phyloP scores from a whole-genome alignment of 1,140 invertebrate species.

The Papilio helenus region DNA sequence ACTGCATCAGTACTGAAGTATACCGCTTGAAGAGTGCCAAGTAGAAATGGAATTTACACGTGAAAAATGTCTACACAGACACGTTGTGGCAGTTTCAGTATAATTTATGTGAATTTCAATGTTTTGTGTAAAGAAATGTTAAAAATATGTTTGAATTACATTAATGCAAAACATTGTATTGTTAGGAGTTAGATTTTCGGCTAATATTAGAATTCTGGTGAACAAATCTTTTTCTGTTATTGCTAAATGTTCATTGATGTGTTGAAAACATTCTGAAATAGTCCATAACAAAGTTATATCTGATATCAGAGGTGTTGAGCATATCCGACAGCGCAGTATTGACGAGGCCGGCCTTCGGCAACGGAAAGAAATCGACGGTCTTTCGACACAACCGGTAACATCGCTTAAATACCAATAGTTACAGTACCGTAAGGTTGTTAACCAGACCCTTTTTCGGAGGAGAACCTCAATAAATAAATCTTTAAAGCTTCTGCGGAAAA shows the following conservation, averaged over 20 bases:
- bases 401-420: constrained; percentile 5
- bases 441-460: neutral
- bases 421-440: neutral
- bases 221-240: neutral
- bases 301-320: constrained; percentile 10
- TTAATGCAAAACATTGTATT: neutral
- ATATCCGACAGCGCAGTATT: neutral
- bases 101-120: constrained; percentile 7
- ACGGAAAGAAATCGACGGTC: constrained; percentile 48
- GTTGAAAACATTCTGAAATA: neutral
- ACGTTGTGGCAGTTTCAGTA: neutral
- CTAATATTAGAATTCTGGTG: no score
- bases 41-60: neutral
- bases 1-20: neutral
- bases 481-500: no score
- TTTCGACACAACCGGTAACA: constrained; percentile 34
- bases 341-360: constrained; percentile 36
- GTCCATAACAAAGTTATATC: neutral
- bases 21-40: neutral
- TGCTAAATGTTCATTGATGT: no score
- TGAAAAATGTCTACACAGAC: neutral
- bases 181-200: neutral
- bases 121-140: neutral
- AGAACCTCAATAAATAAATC: no score
- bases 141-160: neutral